phyloP scores from a whole-genome alignment of 2,888 invertebrate species.

The Pachydiplax longipennis region DNA sequence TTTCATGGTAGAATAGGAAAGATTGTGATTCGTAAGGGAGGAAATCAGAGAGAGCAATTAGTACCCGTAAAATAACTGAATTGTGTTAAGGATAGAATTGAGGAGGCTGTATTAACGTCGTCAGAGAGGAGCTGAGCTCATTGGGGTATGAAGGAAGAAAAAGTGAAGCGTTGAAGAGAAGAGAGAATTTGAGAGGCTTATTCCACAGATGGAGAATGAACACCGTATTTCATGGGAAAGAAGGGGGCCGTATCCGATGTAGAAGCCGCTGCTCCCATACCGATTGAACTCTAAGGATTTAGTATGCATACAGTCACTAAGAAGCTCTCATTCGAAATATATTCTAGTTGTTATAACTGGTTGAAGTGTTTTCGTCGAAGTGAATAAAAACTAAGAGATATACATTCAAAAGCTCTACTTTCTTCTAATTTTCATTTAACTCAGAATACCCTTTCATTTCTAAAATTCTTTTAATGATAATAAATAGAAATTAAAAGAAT shows the following conservation, averaged over 20 bases:
- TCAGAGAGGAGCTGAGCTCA: background rate
- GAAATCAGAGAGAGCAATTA: background rate
- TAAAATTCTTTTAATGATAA: no score
- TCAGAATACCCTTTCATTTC: no score
- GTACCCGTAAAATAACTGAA: no score
- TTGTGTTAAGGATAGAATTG: background rate
- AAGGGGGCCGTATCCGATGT: background rate
- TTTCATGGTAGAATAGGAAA: background rate
- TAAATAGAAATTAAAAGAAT: no score
- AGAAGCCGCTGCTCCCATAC: background rate
- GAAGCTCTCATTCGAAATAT: no score
- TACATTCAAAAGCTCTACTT: no score
- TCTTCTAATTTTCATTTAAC: no score
- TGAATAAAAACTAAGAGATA: no score
- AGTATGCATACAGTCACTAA: no score
- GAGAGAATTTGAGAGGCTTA: background rate
- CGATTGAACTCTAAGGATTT: background rate
- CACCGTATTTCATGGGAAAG: background rate
- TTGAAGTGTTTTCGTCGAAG: no score
- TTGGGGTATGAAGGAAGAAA: constrained; percentile 3
- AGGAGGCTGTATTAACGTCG: no score
- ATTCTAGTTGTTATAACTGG: no score
- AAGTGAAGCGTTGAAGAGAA: background rate
- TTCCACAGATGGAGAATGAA: background rate
- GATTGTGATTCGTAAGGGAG: background rate